Evolutionary conservation across 2,113 vertebrate genomes (phyloP), one percentile per base, ranked within the genome.

Genomic region (Urocynchramus pylzowi): DNA sequence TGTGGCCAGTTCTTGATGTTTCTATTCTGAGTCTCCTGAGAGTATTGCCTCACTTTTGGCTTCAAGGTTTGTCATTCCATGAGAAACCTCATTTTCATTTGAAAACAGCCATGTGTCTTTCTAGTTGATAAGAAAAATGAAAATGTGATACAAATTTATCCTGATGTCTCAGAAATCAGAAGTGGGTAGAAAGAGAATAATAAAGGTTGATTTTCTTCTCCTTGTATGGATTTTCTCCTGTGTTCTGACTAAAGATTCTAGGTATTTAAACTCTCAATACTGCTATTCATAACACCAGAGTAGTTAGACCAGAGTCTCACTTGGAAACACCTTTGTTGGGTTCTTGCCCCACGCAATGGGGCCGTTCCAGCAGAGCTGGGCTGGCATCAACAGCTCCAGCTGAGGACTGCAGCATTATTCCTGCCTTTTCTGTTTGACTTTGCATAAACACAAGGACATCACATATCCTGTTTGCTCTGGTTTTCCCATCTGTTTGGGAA

Each of bases 401-500:
- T 60, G 78, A 78, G 84, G 77, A 49, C 93, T 76, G 54, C 89
- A 37, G 81, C 31, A 3, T 88, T 88, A 80, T 82, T 91, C 87
- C 93, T 95, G 92, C 78, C 75, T 82, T 85, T 94, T 94, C 87
- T 93, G 61, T 96, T 96, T 92, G 90, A 94, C 80, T 90, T 94
- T 92, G 83, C 74, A 33, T 96, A 93, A 95, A 86, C 93, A 94
- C 87, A 88, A 91, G 90, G 82, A 86, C 87, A 54, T 80, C 6
- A 4, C 67, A 27, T 88, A 93, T 86, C 95, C 95, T 96, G 87
- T 96, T 93, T 91, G 92, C 95, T 91, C 93, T 73, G 67, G 73
- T 93, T 97, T 95, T 93, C 89, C 82, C 94, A 93, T 93, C 95
- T 94, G 90, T 96, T 95, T 88, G 79, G 80, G 92, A 97, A 94